These are phyloP conservation scores for Pseudomyrmex dendroicus DNA, from an alignment of 1,140 invertebrate species.

Conservation along the genomic window DNA sequence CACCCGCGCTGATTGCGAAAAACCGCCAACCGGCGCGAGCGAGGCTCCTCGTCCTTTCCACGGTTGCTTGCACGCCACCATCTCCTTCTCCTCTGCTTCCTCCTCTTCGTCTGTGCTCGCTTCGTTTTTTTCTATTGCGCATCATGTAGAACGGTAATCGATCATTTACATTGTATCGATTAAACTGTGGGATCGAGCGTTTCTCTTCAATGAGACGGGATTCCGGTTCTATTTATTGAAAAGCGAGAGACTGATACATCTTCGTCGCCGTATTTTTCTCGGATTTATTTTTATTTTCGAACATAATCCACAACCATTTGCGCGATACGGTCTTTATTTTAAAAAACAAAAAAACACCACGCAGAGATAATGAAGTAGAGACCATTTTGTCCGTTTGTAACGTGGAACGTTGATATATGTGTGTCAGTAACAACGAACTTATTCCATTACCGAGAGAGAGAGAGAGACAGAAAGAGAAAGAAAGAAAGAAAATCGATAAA, in stretches of 20 bases:
- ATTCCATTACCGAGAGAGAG: no score
- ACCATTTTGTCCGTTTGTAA: not conserved
- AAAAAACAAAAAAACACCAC: not conserved
- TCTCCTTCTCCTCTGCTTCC: not conserved
- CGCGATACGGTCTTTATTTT: not conserved
- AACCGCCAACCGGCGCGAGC: slow-evolving; percentile 42
- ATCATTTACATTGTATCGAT: slow-evolving; percentile 43
- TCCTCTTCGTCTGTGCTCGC: not conserved
- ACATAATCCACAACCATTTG: slow-evolving; percentile 16
- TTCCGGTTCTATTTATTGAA: not conserved
- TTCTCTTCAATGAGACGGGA: not conserved
- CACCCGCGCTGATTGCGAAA: slow-evolving; percentile 60
- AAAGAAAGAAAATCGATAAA: no score
- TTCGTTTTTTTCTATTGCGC: slow-evolving; percentile 20
- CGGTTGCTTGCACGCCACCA: slow-evolving; percentile 41
- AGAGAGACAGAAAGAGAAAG: no score
- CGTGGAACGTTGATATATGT: no score
- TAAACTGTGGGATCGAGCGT: slow-evolving; percentile 17
- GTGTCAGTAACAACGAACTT: no score
- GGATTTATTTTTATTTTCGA: not conserved
- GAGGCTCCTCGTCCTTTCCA: slow-evolving; percentile 37
- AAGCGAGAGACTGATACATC: not conserved
- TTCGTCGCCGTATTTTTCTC: not conserved
- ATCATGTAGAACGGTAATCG: slow-evolving; percentile 36
- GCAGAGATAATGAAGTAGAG: not conserved